Evolutionary conservation across 2,888 invertebrate species (phyloP), one percentile per base, ranked within the genome.

Genomic region (Ophonus ardosiacus): DNA sequence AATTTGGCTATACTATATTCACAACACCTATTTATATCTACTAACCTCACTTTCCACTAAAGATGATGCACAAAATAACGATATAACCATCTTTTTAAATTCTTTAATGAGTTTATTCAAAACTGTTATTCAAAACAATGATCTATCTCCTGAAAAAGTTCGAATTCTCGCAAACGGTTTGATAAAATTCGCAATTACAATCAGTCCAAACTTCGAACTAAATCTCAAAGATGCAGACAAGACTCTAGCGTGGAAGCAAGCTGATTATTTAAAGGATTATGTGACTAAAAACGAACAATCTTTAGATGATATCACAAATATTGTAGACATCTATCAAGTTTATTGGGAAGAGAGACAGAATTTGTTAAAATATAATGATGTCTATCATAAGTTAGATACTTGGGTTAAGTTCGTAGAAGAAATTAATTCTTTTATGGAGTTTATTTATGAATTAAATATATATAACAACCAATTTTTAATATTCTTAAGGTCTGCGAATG

Each of bases 1-100:
- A 8, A 43, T 71, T 71, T 71, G 71, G 71, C 43, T 71, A 2
- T 71, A 71, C n/a, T 71, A 71, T 71, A 18, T 71, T 38, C 71
- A 71, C 18, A 17, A 17, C 10, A 71, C 40, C 2, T 71, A 15
- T 71, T 40, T n/a, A 8, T 0, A 40, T 15, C 7, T 43, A 38
- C 17, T 43, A 40, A 7, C 7, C 13, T 38, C n/a, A 24, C 1
- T 31, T 13, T 24, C 1, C 31, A 10, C 40, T 4, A 7, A 17
- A 71, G 40, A 43, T 71, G 15, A 71, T n/a, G 15, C 1, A 1
- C 38, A 71, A n/a, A 31, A 10, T 31, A 24, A 65, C n/a, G 24
- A 65, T 13, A 5, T 65, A 31, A n/a, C 13, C 10, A n/a, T 10
- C 0, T 71, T 71, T 71, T 17, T 71, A 43, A 40, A 71, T 8